phyloP scores from a whole-genome alignment of 2,113 vertebrate species.

The Rhinoderma darwinii region DNA sequence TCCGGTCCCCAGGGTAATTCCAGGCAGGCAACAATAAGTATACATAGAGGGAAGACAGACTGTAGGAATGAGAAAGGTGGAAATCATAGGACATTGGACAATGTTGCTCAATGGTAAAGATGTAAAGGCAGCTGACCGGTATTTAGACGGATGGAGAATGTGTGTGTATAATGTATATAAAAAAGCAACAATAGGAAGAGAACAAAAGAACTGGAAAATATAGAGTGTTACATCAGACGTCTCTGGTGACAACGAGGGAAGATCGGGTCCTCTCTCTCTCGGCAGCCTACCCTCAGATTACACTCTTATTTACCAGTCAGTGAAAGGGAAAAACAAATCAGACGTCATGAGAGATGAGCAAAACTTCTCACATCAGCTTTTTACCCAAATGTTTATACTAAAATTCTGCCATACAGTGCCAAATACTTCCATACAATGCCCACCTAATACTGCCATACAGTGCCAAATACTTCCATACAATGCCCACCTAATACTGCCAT shows the following conservation, averaged over 20 bases:
- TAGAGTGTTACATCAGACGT: conserved; percentile 3
- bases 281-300: not conserved
- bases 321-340: not conserved
- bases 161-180: too few relatives aligned
- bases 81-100: conserved; percentile 38
- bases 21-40: conserved; percentile 43
- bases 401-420: not conserved
- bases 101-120: not conserved
- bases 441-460: too few relatives aligned
- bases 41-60: conserved; percentile 11
- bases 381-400: not conserved
- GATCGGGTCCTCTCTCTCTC: not conserved
- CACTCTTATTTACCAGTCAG: conserved; percentile 14
- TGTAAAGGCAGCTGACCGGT: conserved; percentile 10
- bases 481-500: too few relatives aligned
- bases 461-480: too few relatives aligned
- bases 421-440: too few relatives aligned
- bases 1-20: conserved; percentile 44
- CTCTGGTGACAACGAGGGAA: not conserved
- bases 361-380: not conserved
- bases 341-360: not conserved
- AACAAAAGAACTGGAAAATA: not conserved
- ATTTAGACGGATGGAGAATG: conserved; percentile 6
- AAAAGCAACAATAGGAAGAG: conserved; percentile 1
- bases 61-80: conserved; percentile 40